Base-by-base conservation (phyloP, 1,140 invertebrate genomes). In the Octopus bimaculoides region DNA sequence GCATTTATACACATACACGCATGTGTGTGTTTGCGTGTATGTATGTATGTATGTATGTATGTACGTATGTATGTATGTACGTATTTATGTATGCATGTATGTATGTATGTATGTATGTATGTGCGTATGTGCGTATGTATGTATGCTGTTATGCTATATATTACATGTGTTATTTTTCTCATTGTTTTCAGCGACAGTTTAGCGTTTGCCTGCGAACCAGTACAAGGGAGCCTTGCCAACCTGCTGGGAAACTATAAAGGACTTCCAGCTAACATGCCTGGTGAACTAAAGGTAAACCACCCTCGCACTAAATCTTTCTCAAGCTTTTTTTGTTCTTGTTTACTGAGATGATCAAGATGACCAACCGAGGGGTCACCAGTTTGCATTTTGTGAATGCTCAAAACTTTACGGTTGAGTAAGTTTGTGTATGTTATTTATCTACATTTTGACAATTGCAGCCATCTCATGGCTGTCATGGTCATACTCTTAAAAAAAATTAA, bases 201-300 rank as follows among this genome's bases (percentile, higher is more conserved):
- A 81, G 96, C 96, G 0, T 98, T 98, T 90, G 97, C 95, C 6
- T 93, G 96, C 0, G 97, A 98, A 88, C 95, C 95, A 0, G 93
- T 98, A 5, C 91, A 95, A 52, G 95, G 94, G 7, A 97, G 96
- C 89, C 91, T 98, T 9, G 94, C 95, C 12, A 98, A 97, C 89
- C 93, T 97, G 56, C 90, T 98, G 77, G 94, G 95, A 41, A 89
- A 88, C 79, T 86, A 85, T 80, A 88, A 89, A 9, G 81, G 88
- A 75, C 79, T 88, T 75, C 86, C 87, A 26, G 80, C 85, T 1
- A 92, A 93, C 4, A 84, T 93, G 52, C 93, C 94, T 20, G 87
- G 89, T 71, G 92, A 93, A 84, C 83, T 89, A 20, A 88, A 85
- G 88, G 66, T 69, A 69, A 17, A 17, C 17, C 1, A 61, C 17